Percentiles rank a stretch among this genome's conserved stretches.
Evolutionary conservation across 2,888 invertebrate genomes (phyloP).

Genomic region (Loripinus fragilis): DNA sequence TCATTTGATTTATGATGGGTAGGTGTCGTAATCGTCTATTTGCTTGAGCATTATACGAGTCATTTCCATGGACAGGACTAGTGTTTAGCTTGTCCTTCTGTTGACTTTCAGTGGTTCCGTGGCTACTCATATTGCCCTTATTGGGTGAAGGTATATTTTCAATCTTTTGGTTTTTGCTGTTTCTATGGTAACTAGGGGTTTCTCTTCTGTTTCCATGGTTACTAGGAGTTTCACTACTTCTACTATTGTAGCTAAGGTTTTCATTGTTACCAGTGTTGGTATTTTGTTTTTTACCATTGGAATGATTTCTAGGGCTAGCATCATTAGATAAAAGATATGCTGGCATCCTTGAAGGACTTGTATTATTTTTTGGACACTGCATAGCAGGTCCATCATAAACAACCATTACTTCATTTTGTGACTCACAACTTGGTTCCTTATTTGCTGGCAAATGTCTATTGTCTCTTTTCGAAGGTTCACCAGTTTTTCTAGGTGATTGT

Average conservation of each 20-base stretch:
- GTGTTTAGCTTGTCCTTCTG: background rate
- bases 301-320: background rate
- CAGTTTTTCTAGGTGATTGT: background rate
- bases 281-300: background rate
- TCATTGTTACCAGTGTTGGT: background rate
- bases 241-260: background rate
- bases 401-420: slow-evolving; percentile 26
- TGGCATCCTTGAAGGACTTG: background rate
- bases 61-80: background rate
- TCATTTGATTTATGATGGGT: slow-evolving; percentile 7
- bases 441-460: background rate
- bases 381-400: slow-evolving; percentile 32
- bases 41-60: too few relatives aligned
- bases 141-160: background rate
- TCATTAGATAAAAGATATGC: background rate
- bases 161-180: background rate
- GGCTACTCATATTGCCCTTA: background rate
- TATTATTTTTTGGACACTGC: background rate
- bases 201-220: slow-evolving; percentile 6
- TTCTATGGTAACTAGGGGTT: background rate
- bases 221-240: background rate
- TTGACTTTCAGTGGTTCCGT: background rate
- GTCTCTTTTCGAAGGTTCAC: background rate
- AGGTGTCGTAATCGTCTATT: background rate
- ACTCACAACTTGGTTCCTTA: background rate